phyloP scores from a whole-genome alignment of 2,797 vertebrate species.

The Cuculus canorus region DNA sequence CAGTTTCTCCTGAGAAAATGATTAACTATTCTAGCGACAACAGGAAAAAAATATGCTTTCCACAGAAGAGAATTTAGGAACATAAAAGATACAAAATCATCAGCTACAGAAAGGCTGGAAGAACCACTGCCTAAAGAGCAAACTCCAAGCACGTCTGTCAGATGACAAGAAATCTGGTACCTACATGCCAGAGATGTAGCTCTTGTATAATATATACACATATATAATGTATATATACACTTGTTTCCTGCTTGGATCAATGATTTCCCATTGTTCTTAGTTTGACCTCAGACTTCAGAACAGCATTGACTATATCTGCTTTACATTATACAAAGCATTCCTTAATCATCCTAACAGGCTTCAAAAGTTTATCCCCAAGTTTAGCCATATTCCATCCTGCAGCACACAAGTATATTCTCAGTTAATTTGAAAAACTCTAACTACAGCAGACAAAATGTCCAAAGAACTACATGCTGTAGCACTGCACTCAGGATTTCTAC shows the following conservation, averaged over 20 bases:
- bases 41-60: neutral
- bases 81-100: neutral
- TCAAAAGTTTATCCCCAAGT: neutral
- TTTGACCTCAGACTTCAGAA: neutral
- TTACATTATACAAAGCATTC: neutral
- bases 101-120: neutral
- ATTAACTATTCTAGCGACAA: neutral
- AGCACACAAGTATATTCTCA: neutral
- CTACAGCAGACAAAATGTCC: neutral
- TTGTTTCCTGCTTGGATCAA: neutral
- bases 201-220: neutral
- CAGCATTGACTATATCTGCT: rapidly evolving
- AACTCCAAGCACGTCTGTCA: neutral
- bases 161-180: neutral
- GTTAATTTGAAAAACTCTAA: neutral
- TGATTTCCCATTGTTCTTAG: neutral
- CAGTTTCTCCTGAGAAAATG: neutral
- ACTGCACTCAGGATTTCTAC: neutral
- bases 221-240: too few species aligned
- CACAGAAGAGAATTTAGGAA: neutral
- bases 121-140: neutral
- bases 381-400: neutral
- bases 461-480: neutral
- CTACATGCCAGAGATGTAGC: neutral
- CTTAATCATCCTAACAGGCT: neutral